These are phyloP conservation scores for Aurelia aurita complex sp. Pacific DNA, from an alignment of 30 jellyfish, hydroid and myxozoan species.

Conservation along the genomic window DNA sequence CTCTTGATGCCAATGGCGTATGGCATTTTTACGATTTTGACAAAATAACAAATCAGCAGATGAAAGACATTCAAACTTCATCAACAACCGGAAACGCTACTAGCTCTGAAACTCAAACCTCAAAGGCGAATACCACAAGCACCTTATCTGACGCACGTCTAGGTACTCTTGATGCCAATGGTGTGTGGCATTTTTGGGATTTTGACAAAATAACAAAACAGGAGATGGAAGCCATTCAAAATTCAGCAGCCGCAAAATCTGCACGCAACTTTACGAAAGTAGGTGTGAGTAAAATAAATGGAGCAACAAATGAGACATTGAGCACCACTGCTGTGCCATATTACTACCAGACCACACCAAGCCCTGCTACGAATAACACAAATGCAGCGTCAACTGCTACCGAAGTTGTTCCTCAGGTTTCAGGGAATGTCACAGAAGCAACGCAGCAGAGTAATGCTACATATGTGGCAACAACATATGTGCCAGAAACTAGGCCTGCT, in stretches of 20 bases:
- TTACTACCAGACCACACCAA: background rate
- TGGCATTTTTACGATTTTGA: slow-evolving; percentile 12
- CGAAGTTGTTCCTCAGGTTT: background rate
- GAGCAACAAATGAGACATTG: background rate
- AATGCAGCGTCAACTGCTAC: background rate
- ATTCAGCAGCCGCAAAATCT: slow-evolving; percentile 11
- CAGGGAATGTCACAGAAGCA: background rate
- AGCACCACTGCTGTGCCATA: slow-evolving; percentile 14
- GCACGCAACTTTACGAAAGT: background rate
- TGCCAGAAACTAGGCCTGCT: slow-evolving; percentile 4
- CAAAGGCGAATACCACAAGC: too few relatives aligned
- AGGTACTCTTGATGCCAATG: background rate
- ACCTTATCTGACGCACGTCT: too few relatives aligned
- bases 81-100: slow-evolving; percentile 1
- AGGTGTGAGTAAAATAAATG: background rate
- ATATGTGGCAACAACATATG: too few relatives aligned
- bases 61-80: slow-evolving; percentile 29
- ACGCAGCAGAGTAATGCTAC: background rate
- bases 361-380: background rate
- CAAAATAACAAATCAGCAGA: slow-evolving; percentile 25
- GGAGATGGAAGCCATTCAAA: slow-evolving; percentile 42
- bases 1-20: background rate
- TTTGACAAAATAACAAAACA: slow-evolving; percentile 24
- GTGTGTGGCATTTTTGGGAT: slow-evolving; percentile 10
- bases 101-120: too few relatives aligned